Percentiles rank a stretch among this genome's conserved stretches.
Evolutionary conservation across 2,113 vertebrate species (phyloP).

Genomic region (Cyphomyrus plagiostoma): DNA sequence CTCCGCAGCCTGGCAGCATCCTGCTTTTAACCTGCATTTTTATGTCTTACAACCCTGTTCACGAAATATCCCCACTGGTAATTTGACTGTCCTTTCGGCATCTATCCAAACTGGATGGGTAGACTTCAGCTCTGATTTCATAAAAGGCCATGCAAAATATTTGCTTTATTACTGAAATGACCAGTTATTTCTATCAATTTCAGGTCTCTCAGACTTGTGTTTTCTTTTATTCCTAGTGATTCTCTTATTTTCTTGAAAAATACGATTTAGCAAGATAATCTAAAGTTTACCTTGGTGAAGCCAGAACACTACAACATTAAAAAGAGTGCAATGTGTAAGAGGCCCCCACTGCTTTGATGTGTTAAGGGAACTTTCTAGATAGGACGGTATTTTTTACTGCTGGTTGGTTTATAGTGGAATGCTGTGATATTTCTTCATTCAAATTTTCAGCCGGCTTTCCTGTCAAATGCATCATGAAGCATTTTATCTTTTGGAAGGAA

Average conservation of each 20-base stretch:
- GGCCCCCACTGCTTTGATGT: too few species aligned
- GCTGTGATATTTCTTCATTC: not conserved
- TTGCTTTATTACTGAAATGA: not conserved
- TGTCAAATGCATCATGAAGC: not conserved
- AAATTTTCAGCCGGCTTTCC: not conserved
- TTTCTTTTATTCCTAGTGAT: not conserved
- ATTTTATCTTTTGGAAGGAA: conserved; percentile 1
- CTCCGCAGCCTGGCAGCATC: not conserved
- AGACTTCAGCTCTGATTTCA: not conserved
- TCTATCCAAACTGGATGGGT: not conserved
- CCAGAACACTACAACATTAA: not conserved
- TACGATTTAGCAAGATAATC: not conserved
- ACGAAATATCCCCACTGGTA: not conserved
- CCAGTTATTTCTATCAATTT: not conserved
- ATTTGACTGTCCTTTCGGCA: not conserved
- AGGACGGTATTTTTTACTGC: not conserved
- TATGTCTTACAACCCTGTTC: not conserved
- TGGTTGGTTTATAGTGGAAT: not conserved
- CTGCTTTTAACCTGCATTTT: not conserved
- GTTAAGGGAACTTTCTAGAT: not conserved
- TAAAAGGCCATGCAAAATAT: not conserved
- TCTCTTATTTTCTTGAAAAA: not conserved
- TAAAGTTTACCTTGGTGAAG: not conserved
- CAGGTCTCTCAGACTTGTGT: not conserved
- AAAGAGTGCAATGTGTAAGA: not conserved